These are phyloP conservation scores for Mimumesa dahlbomi DNA, from an alignment of 2,888 invertebrate species.

Conservation along the genomic window DNA sequence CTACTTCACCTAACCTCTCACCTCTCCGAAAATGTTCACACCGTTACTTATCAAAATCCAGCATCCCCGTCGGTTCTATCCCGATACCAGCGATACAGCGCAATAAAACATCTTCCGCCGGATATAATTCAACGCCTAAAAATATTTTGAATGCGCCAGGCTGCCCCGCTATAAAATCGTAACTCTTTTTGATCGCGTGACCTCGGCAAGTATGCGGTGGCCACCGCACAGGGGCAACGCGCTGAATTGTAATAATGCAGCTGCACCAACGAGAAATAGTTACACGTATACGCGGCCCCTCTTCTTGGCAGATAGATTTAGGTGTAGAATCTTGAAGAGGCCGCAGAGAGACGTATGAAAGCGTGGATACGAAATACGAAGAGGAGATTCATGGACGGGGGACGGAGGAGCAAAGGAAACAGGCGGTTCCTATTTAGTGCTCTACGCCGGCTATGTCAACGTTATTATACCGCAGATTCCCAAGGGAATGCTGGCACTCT, in stretches of 20 bases:
- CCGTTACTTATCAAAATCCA: no score
- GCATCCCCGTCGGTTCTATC: no score
- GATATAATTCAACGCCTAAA: not conserved
- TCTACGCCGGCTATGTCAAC: constrained; percentile 74
- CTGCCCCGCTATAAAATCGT: constrained; percentile 7
- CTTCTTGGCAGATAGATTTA: constrained; percentile 48
- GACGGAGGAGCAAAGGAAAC: constrained; percentile 49
- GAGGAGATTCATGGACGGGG: constrained; percentile 43
- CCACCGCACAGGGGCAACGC: constrained; percentile 4
- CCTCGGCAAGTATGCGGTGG: constrained; percentile 36
- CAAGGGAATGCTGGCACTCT: constrained; percentile 65
- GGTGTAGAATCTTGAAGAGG: constrained; percentile 48
- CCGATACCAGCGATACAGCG: no score
- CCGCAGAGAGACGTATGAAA: constrained; percentile 49
- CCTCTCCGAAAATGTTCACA: no score
- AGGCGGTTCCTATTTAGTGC: constrained; percentile 69
- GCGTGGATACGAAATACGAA: constrained; percentile 48
- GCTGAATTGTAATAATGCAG: constrained; percentile 60
- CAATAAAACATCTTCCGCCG: no score
- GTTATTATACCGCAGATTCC: constrained; percentile 76
- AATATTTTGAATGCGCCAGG: not conserved
- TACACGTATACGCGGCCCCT: constrained; percentile 20
- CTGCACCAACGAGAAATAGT: constrained; percentile 34
- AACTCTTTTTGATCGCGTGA: constrained; percentile 50
- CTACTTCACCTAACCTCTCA: no score